Conservation (phyloP, 37 sponge, comb jelly and placozoan genomes). For the Chondrosia reniformis region DNA sequence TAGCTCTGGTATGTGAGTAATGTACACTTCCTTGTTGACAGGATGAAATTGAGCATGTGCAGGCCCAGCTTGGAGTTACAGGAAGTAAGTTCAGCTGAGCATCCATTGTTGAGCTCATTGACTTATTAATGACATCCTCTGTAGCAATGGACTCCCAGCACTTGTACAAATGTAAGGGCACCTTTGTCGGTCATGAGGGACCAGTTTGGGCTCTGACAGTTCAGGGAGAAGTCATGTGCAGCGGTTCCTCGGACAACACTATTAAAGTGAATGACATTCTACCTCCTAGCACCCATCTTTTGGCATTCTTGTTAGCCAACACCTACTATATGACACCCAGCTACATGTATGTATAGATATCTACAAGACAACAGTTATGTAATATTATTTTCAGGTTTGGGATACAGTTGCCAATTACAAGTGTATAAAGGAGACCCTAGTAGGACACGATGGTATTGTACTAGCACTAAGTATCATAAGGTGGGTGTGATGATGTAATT, state of each 20-base stretch:
- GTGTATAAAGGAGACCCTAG: slow-evolving; percentile 78
- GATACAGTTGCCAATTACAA: slow-evolving; percentile 77
- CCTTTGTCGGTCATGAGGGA: slow-evolving; percentile 97
- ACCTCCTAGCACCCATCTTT: too few species aligned
- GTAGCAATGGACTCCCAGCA: slow-evolving; percentile 84
- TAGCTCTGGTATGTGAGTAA: background rate
- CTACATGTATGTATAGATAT: too few species aligned
- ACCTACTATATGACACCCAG: too few species aligned
- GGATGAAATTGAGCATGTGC: slow-evolving; percentile 78
- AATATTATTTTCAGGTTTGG: slow-evolving; percentile 80
- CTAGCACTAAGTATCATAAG: slow-evolving; percentile 40
- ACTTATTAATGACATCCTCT: background rate
- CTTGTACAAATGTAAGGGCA: slow-evolving; percentile 91
- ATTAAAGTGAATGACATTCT: slow-evolving; percentile 68
- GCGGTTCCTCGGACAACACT: slow-evolving; percentile 93
- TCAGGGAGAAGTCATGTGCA: slow-evolving; percentile 79
- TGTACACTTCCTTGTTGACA: slow-evolving; percentile 9
- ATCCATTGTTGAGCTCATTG: too few species aligned
- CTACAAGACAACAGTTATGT: too few species aligned
- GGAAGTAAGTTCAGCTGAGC: slow-evolving; percentile 75
- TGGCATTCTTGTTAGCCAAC: too few species aligned
- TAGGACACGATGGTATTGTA: slow-evolving; percentile 85
- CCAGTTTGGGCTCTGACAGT: slow-evolving; percentile 91
- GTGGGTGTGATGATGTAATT: too few species aligned
- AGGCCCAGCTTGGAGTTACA: slow-evolving; percentile 76